Conservation (phyloP, 2,797 vertebrate species). For the Intellagama lesueurii region DNA sequence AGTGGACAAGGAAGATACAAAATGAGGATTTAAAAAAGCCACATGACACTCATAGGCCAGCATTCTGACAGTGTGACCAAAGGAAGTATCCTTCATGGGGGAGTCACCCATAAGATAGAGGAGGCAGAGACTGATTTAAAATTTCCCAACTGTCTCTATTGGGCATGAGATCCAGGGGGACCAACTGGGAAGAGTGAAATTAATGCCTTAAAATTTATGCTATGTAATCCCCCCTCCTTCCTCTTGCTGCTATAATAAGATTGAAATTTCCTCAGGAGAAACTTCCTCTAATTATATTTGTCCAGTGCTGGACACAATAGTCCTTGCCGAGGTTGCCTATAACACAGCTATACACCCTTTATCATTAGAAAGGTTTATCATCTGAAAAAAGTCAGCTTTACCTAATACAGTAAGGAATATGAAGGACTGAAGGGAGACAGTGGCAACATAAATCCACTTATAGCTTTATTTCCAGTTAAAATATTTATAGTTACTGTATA, state of each 20-base stretch:
- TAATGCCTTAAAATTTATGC: not conserved
- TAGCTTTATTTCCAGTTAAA: too few species aligned
- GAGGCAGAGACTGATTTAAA: not conserved
- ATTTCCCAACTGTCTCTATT: not conserved
- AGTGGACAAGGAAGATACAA: not conserved
- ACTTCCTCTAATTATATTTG: slow-evolving; percentile 17
- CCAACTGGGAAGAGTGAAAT: not conserved
- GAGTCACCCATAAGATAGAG: too few species aligned
- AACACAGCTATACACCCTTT: not conserved
- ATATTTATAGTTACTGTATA: too few species aligned
- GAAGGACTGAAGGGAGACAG: not conserved
- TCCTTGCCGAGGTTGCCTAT: not conserved
- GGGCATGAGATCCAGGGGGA: not conserved
- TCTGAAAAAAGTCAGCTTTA: not conserved
- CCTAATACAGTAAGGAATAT: not conserved
- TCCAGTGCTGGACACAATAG: not conserved
- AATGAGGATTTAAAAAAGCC: not conserved
- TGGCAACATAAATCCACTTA: not conserved
- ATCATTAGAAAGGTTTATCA: not conserved
- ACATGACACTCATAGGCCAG: not conserved
- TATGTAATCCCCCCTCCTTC: not conserved
- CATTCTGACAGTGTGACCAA: not conserved
- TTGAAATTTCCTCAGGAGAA: slow-evolving; percentile 9
- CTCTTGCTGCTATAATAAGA: not conserved
- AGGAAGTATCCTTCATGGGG: too few species aligned